Percentiles rank a stretch among this genome's conserved stretches.
These are phyloP conservation scores for Augochlora pura DNA, from an alignment of 1,140 invertebrate species.

Conservation along the genomic window DNA sequence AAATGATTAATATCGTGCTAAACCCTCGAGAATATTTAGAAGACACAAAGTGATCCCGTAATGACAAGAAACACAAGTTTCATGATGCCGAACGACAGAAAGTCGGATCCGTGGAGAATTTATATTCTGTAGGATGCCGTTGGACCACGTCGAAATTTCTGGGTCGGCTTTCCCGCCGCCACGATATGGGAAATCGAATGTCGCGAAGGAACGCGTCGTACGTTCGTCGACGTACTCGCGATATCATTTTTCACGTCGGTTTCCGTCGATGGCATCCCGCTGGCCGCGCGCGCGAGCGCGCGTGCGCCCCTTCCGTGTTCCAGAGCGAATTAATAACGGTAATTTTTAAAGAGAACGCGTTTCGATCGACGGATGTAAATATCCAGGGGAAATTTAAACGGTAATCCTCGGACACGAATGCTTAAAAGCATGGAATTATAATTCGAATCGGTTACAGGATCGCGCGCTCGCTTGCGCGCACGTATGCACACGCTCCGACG, in stretches of 20 bases:
- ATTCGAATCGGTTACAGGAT: slow-evolving; percentile 9
- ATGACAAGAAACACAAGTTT: neutral
- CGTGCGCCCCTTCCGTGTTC: neutral
- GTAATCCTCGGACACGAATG: neutral
- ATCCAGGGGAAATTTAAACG: neutral
- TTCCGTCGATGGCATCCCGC: neutral
- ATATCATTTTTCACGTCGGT: slow-evolving; percentile 24
- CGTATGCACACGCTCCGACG: neutral
- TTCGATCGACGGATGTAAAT: neutral
- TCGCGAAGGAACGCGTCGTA: neutral
- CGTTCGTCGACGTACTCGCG: neutral
- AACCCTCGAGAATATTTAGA: neutral
- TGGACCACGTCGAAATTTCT: neutral
- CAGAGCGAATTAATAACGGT: slow-evolving; percentile 17
- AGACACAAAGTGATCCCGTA: neutral
- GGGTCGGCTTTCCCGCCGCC: neutral
- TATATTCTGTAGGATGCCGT: neutral
- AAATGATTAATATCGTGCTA: too few relatives aligned
- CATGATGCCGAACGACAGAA: neutral
- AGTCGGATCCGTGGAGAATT: neutral
- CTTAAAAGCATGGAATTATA: slow-evolving; percentile 1
- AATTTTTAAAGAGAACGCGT: neutral
- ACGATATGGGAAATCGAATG: slow-evolving; percentile 17
- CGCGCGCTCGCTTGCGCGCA: neutral
- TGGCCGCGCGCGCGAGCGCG: neutral